Conservation (phyloP, 2,888 invertebrate species). For the Petrolisthes manimaculis region DNA sequence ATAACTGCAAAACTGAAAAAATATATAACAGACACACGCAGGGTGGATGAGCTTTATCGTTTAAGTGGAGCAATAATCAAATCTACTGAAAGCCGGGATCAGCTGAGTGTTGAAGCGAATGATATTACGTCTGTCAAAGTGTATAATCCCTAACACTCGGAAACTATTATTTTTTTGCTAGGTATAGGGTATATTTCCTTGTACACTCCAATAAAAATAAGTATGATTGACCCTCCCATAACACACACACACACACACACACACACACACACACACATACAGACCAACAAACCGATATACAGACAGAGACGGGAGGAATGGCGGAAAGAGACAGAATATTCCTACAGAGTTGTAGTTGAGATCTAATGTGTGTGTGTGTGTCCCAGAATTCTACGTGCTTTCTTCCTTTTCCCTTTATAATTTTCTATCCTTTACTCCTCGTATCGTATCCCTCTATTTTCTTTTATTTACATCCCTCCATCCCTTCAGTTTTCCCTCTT, state of each 20-base stretch:
- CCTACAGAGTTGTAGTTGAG: too few species aligned
- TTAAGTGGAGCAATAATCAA: too few species aligned
- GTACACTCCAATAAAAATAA: neutral
- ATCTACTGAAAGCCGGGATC: too few species aligned
- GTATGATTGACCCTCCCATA: neutral
- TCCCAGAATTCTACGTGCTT: neutral
- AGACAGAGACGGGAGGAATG: neutral
- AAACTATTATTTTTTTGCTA: neutral
- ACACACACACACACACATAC: slow-evolving; percentile 21
- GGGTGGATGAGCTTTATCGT: too few species aligned
- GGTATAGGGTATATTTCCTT: neutral
- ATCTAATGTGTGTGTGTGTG: too few species aligned
- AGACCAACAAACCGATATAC: slow-evolving; percentile 7
- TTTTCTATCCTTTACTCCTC: neutral
- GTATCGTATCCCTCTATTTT: neutral
- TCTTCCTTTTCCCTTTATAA: neutral
- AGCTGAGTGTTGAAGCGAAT: too few species aligned
- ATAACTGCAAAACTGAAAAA: too few species aligned
- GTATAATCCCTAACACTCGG: too few species aligned
- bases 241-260: slow-evolving; percentile 19
- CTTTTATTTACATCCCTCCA: neutral
- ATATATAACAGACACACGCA: too few species aligned
- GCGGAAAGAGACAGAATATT: neutral
- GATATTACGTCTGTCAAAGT: too few species aligned
- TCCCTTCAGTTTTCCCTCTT: neutral